Evolutionary conservation across 2,113 vertebrate species (phyloP).

Genomic region (Merops nubicus): DNA sequence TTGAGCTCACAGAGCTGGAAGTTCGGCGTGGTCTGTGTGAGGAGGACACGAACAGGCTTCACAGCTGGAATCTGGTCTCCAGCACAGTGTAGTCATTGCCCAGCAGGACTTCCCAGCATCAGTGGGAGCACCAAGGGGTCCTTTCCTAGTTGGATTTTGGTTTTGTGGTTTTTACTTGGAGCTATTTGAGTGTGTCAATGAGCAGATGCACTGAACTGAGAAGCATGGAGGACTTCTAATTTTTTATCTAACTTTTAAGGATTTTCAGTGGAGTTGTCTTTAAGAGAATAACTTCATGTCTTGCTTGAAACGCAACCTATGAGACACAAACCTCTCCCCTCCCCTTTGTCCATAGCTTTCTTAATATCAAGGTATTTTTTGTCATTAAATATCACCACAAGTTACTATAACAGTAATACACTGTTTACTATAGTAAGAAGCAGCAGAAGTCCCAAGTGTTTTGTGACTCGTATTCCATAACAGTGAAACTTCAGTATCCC

Average conservation of each 20-base stretch:
- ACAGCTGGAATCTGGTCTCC: neutral
- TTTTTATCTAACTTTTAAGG: neutral
- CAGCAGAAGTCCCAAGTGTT: neutral
- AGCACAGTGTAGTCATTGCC: rapidly evolving
- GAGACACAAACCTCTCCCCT: too few species aligned
- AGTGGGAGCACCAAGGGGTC: rapidly evolving
- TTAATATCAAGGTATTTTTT: neutral
- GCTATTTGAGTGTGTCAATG: neutral
- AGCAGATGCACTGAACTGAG: neutral
- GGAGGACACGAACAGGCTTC: neutral
- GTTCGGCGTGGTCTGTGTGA: rapidly evolving
- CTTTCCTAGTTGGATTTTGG: neutral
- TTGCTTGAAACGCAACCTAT: neutral
- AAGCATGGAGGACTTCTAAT: neutral
- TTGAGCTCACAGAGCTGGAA: neutral
- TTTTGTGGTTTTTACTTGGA: neutral
- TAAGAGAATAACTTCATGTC: neutral
- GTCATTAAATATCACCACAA: neutral
- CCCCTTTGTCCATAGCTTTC: neutral
- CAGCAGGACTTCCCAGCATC: neutral
- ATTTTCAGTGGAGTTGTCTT: neutral
- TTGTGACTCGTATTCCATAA: neutral
- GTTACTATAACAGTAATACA: neutral
- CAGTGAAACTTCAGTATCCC: neutral
- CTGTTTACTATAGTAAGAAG: neutral